phyloP scores from a whole-genome alignment of 2,797 vertebrate genomes.

The Morus bassanus region DNA sequence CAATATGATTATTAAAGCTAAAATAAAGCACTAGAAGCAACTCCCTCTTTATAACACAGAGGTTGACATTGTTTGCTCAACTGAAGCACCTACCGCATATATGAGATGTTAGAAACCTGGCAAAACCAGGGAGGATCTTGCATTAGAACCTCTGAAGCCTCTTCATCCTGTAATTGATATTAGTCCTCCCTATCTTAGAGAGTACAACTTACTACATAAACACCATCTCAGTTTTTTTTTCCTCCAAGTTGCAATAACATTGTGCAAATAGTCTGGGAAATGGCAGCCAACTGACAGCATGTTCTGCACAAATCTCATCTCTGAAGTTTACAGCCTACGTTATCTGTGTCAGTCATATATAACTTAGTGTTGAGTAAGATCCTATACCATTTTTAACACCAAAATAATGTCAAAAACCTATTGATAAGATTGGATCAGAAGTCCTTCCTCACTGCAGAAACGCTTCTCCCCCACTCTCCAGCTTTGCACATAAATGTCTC shows the following conservation, averaged over 20 bases:
- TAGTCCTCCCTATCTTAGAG: background rate
- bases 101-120: background rate
- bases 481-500: background rate
- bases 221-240: background rate
- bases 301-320: background rate
- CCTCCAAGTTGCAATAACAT: background rate
- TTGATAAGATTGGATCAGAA: background rate
- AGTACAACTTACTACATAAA: background rate
- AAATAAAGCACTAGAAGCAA: slow-evolving; percentile 29
- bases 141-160: background rate
- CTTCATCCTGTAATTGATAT: background rate
- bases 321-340: background rate
- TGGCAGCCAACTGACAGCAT: background rate
- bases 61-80: background rate
- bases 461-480: background rate
- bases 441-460: background rate
- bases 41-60: background rate
- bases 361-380: background rate
- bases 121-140: background rate
- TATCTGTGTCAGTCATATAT: background rate
- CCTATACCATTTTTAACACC: background rate
- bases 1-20: background rate
- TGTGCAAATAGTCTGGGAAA: background rate
- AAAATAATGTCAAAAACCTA: background rate
- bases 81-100: background rate